Evolutionary conservation across 2,888 invertebrate genomes (phyloP).

Genomic region (Oegoconia quadripuncta): DNA sequence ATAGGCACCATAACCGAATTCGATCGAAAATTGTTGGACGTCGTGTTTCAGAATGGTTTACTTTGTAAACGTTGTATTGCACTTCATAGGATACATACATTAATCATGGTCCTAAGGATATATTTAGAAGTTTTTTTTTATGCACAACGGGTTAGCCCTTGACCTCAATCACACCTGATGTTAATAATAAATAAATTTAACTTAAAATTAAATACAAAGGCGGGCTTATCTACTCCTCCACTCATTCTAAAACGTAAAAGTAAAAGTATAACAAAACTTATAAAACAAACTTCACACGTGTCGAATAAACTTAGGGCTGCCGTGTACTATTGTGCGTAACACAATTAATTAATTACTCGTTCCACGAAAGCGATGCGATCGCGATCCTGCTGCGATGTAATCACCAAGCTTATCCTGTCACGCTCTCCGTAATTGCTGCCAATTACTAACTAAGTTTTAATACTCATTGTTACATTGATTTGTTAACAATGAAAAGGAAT

Average conservation of each 20-base stretch:
- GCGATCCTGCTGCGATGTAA: constrained; percentile 50
- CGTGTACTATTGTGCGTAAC: constrained; percentile 6
- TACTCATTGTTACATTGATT: constrained; percentile 11
- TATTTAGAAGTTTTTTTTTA: too few relatives aligned
- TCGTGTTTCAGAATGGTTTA: too few relatives aligned
- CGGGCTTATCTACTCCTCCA: constrained; percentile 2
- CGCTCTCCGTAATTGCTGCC: constrained; percentile 43
- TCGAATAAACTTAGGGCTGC: not conserved
- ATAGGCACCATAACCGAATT: too few relatives aligned
- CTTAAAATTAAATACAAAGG: too few relatives aligned
- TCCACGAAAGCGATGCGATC: constrained; percentile 51
- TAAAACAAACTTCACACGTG: constrained; percentile 18
- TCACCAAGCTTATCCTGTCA: constrained; percentile 61
- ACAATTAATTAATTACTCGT: constrained; percentile 46
- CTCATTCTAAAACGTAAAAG: constrained; percentile 1
- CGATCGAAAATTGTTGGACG: too few relatives aligned
- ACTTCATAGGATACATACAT: too few relatives aligned
- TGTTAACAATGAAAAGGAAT: constrained; percentile 1
- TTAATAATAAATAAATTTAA: too few relatives aligned
- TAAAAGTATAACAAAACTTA: not conserved
- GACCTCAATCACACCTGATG: too few relatives aligned
- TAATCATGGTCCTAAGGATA: too few relatives aligned
- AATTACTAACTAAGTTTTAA: constrained; percentile 30
- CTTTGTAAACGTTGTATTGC: too few relatives aligned
- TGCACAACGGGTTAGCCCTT: too few relatives aligned